Conservation (phyloP, 1,140 invertebrate genomes). For the Agrypnia vestita region DNA sequence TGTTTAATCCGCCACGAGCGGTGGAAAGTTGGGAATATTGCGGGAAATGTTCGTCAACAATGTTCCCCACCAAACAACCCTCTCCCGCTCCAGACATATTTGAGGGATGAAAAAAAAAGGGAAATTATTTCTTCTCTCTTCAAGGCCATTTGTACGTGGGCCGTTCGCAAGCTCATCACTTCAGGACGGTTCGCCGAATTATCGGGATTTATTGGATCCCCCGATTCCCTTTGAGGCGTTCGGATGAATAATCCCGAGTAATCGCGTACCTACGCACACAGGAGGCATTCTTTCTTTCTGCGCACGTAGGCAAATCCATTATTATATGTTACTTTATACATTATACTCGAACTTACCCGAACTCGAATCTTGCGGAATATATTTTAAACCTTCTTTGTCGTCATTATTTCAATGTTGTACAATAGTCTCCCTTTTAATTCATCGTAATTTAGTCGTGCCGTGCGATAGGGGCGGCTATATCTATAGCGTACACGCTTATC, state of each 20-base stretch:
- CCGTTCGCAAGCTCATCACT: constrained; percentile 3
- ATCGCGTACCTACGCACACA: no score
- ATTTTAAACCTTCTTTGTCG: no score
- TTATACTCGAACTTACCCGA: not conserved
- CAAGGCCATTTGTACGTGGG: not conserved
- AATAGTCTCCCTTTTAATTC: no score
- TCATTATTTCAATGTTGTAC: no score
- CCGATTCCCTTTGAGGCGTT: not conserved
- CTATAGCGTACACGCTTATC: no score
- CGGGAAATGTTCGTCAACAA: constrained; percentile 2
- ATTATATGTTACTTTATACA: not conserved
- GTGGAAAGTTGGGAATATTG: not conserved
- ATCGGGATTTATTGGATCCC: constrained; percentile 20
- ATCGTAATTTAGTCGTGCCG: no score
- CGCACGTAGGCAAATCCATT: not conserved
- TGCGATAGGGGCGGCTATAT: no score
- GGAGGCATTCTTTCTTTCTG: not conserved
- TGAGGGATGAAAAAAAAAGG: not conserved
- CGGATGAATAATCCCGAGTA: not conserved
- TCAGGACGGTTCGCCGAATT: constrained; percentile 6
- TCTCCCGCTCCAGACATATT: constrained; percentile 1
- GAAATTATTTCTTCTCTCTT: not conserved
- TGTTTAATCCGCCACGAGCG: not conserved
- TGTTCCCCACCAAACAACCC: not conserved
- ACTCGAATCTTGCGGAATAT: no score